phyloP scores from a whole-genome alignment of 2,113 vertebrate genomes.

The Eurypyga helias region DNA sequence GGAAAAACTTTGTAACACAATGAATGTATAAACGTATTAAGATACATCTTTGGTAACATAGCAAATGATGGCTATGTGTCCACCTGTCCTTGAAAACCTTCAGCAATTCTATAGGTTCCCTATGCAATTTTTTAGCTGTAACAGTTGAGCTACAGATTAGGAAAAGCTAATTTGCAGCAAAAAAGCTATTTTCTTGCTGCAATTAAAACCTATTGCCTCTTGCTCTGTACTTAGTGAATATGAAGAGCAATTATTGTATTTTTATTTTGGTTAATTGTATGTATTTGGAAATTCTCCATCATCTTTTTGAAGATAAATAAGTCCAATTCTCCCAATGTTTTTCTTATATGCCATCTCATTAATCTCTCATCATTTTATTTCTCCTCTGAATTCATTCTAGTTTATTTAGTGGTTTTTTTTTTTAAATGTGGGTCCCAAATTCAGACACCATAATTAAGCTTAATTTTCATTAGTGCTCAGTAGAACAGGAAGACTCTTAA shows the following conservation, averaged over 20 bases:
- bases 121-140: not conserved
- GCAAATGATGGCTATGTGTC: not conserved
- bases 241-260: not conserved
- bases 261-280: conserved; percentile 27
- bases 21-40: not conserved
- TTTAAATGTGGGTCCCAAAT: not conserved
- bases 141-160: not conserved
- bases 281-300: conserved; percentile 11
- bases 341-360: conserved; percentile 10
- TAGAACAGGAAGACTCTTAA: conserved; percentile 18
- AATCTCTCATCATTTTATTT: not conserved
- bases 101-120: not conserved
- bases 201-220: not conserved
- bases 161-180: no score
- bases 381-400: not conserved
- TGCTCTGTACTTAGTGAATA: not conserved
- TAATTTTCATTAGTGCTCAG: conserved; percentile 45
- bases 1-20: not conserved
- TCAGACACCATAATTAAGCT: conserved; percentile 27
- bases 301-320: not conserved
- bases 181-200: not conserved
- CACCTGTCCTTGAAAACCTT: not conserved
- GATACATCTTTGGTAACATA: not conserved
- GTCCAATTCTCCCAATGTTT: not conserved
- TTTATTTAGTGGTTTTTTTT: not conserved